These are phyloP conservation scores for Zaprionus nigranus DNA, from an alignment of 1,140 invertebrate species.

Conservation along the genomic window DNA sequence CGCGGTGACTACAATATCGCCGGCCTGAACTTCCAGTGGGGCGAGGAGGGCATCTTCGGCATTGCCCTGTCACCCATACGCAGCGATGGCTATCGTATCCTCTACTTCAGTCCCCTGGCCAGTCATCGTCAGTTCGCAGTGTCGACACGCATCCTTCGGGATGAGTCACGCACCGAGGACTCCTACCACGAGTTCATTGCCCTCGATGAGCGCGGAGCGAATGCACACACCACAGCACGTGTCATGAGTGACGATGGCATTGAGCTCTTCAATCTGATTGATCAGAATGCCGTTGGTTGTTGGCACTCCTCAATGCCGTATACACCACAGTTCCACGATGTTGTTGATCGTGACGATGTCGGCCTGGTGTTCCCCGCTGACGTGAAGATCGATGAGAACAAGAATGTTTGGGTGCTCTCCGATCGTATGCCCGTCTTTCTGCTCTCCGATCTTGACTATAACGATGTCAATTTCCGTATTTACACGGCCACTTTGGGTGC, in stretches of 20 bases:
- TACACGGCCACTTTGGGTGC: slow-evolving; percentile 88
- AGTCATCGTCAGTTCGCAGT: slow-evolving; percentile 91
- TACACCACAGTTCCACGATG: slow-evolving; percentile 88
- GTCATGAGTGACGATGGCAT: slow-evolving; percentile 90
- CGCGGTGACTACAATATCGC: slow-evolving; percentile 91
- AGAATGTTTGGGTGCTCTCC: slow-evolving; percentile 91
- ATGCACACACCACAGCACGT: slow-evolving; percentile 89
- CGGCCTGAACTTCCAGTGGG: slow-evolving; percentile 93
- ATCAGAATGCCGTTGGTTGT: slow-evolving; percentile 92
- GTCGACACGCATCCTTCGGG: slow-evolving; percentile 89
- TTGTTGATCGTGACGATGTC: slow-evolving; percentile 90
- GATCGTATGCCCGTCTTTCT: slow-evolving; percentile 92
- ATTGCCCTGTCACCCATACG: slow-evolving; percentile 89
- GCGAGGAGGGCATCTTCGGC: slow-evolving; percentile 92
- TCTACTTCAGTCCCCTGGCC: slow-evolving; percentile 91
- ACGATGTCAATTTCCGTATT: slow-evolving; percentile 91
- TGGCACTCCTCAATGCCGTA: slow-evolving; percentile 90
- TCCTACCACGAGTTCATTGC: slow-evolving; percentile 90
- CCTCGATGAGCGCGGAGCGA: slow-evolving; percentile 88
- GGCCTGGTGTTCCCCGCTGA: slow-evolving; percentile 91
- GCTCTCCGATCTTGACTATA: slow-evolving; percentile 89
- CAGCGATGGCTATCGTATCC: slow-evolving; percentile 88
- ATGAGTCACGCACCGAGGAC: slow-evolving; percentile 87
- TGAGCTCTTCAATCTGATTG: slow-evolving; percentile 91
- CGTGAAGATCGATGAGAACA: slow-evolving; percentile 89